Percentiles rank a stretch among this genome's conserved stretches.
Conservation (phyloP, 2,797 vertebrate species). For the Pangasius mekongensis region DNA sequence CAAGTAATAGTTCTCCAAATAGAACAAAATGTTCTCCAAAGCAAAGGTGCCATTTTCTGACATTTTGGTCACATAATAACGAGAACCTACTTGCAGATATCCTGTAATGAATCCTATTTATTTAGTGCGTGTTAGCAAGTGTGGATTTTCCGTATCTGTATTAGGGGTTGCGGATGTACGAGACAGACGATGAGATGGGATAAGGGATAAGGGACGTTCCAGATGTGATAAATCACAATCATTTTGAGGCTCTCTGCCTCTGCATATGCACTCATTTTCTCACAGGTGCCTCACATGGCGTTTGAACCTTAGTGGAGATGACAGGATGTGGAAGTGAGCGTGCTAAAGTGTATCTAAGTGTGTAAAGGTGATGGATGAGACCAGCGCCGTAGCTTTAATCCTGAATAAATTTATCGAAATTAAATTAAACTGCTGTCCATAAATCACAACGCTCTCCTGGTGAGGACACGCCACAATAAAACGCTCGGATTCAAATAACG, state of each 20-base stretch:
- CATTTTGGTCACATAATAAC: not conserved
- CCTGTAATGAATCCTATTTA: not conserved
- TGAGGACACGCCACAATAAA: slow-evolving; percentile 18
- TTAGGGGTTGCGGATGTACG: not conserved
- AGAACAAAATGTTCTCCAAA: not conserved
- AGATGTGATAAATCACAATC: not conserved
- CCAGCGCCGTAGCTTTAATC: not conserved
- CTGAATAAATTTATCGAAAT: slow-evolving; percentile 10
- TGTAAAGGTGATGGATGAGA: slow-evolving; percentile 32
- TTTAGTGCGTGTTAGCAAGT: not conserved
- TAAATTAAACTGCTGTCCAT: slow-evolving; percentile 37
- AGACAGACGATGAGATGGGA: not conserved
- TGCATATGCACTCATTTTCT: not conserved
- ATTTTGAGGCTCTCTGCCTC: not conserved
- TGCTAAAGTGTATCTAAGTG: not conserved
- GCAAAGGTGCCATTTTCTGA: not conserved
- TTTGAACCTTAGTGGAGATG: slow-evolving; percentile 12
- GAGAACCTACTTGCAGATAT: not conserved
- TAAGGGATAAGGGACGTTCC: not conserved
- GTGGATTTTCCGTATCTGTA: not conserved
- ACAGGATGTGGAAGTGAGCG: not conserved
- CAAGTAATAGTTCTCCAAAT: not conserved
- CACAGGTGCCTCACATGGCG: not conserved
- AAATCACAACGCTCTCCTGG: not conserved
- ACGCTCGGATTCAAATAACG: slow-evolving; percentile 25